Conservation (phyloP, 1,140 invertebrate species). For the Frieseomelitta varia region DNA sequence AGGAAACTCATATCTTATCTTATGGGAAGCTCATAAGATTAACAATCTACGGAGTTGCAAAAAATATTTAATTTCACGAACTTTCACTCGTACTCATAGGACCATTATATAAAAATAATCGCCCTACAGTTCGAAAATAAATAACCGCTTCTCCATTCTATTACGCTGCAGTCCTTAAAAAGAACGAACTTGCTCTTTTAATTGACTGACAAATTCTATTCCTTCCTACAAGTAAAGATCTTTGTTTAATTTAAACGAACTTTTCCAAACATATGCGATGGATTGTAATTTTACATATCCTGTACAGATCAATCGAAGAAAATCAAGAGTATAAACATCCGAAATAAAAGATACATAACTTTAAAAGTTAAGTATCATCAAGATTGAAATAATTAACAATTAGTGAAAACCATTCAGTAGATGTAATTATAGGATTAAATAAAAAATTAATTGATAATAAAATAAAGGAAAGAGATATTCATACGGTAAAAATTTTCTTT, state of each 20-base stretch:
- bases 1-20: constrained; percentile 2
- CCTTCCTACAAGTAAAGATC: background rate
- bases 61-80: constrained; percentile 72
- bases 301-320: background rate
- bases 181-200: background rate
- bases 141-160: background rate
- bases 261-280: background rate
- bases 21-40: constrained; percentile 27
- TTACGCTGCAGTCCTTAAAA: background rate
- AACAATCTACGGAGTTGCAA: constrained; percentile 48
- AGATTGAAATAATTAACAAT: background rate
- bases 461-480: background rate
- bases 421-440: background rate
- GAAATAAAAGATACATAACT: background rate
- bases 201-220: background rate
- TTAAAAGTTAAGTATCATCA: too few species aligned
- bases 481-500: constrained; percentile 27
- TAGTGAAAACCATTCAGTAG: background rate
- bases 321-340: background rate
- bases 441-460: background rate
- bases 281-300: background rate
- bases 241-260: background rate
- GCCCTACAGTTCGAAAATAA: constrained; percentile 23
- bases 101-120: constrained; percentile 58
- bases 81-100: constrained; percentile 74